These are phyloP conservation scores for Onthophagus taurus DNA, from an alignment of 1,140 invertebrate species.

Conservation along the genomic window DNA sequence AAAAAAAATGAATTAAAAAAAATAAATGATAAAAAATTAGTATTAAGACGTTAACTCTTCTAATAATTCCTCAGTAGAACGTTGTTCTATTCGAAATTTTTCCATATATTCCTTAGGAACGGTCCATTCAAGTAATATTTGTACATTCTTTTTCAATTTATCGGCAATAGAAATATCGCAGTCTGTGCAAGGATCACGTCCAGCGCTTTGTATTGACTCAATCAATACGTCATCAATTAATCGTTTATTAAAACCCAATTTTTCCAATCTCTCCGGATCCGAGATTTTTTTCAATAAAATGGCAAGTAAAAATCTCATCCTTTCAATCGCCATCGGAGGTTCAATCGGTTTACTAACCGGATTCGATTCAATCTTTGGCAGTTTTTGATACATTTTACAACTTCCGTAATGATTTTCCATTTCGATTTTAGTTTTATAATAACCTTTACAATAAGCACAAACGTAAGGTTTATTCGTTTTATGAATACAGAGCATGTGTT, in stretches of 20 bases:
- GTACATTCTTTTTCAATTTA: conserved; percentile 58
- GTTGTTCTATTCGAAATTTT: conserved; percentile 60
- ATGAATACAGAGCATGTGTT: conserved; percentile 73
- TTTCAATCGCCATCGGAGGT: conserved; percentile 54
- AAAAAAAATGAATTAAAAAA: too few species aligned
- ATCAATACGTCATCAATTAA: conserved; percentile 74
- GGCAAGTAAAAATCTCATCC: conserved; percentile 66
- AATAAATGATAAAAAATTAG: too few species aligned
- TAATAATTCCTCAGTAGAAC: conserved; percentile 65
- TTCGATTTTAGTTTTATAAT: conserved; percentile 66
- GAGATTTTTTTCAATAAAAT: conserved; percentile 74
- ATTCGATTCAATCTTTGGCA: conserved; percentile 28
- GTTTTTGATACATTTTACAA: conserved; percentile 35
- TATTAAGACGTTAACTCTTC: conserved; percentile 56
- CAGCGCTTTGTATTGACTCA: conserved; percentile 64
- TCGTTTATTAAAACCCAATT: conserved; percentile 70
- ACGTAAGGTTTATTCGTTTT: conserved; percentile 63
- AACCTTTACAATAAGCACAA: conserved; percentile 58
- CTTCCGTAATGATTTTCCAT: conserved; percentile 51
- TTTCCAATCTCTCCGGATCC: conserved; percentile 60
- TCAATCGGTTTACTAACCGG: conserved; percentile 36
- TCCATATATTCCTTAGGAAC: conserved; percentile 69
- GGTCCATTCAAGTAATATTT: conserved; percentile 70
- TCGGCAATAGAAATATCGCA: conserved; percentile 45
- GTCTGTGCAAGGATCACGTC: conserved; percentile 52